Conservation (phyloP, 1,140 invertebrate genomes). For the Drosophila sp. region DNA sequence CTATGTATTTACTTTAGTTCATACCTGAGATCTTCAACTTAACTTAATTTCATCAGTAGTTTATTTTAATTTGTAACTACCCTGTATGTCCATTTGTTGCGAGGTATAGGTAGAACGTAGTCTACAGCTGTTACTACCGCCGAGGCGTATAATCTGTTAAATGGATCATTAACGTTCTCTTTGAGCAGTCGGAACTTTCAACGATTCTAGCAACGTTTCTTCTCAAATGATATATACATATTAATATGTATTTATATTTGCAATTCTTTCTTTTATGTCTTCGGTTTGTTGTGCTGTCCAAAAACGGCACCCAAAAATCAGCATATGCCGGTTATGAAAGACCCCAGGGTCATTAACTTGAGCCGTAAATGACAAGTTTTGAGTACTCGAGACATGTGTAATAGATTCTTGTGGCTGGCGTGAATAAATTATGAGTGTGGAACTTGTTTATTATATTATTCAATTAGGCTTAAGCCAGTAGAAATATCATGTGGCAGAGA, state of each 20-base stretch:
- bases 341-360: conserved; percentile 11
- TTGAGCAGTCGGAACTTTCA: conserved; percentile 44
- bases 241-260: conserved; percentile 31
- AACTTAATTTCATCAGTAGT: background rate
- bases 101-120: conserved; percentile 38
- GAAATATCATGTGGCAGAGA: conserved; percentile 14
- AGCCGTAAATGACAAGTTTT: conserved; percentile 12
- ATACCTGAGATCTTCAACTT: no score
- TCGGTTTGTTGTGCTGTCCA: conserved; percentile 3
- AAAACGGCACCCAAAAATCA: conserved; percentile 55
- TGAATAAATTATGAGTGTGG: conserved; percentile 69
- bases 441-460: conserved; percentile 71
- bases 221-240: no score
- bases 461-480: conserved; percentile 42
- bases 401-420: conserved; percentile 51
- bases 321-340: conserved; percentile 29
- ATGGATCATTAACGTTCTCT: conserved; percentile 80
- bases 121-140: conserved; percentile 43
- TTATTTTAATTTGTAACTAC: background rate
- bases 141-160: conserved; percentile 77
- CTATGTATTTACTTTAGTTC: no score
- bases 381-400: conserved; percentile 37
- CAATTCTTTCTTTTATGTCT: conserved; percentile 36
- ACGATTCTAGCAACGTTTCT: no score
- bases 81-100: background rate